Evolutionary conservation across 2,888 invertebrate species (phyloP), one percentile per base, ranked within the genome.

Genomic region (Dromius quadrimaculatus): DNA sequence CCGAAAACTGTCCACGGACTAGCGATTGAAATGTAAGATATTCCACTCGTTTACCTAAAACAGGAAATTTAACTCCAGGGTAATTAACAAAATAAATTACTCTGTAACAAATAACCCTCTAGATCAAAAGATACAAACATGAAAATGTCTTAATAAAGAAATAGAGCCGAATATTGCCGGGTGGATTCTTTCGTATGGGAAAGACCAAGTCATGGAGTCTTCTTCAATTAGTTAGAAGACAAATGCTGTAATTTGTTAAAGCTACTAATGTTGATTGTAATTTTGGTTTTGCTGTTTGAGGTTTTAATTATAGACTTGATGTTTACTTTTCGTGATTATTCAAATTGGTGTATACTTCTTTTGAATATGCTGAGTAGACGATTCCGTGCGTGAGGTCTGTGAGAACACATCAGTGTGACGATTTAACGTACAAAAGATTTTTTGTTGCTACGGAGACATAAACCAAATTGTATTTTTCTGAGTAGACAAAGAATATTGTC

Each of bases 1-100:
- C 41, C 15, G 41, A 41, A 41, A 41, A 41, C 41, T 41, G 41
- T 41, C 41, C 41, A 41, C 41, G 8, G 6, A 28, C 28, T 9
- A n/a, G 13, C 50, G 50, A 54, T 54, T 15, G 50, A 54, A 54
- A 54, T 23, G 9, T 17, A 28, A 32, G 50, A 54, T 54, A 54
- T 28, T 15, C 50, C 8, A 8, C 28, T 3, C 28, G 15, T 54
- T 54, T 54, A 54, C 50, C 50, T 54, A 54, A 54, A 54, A 54
- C 50, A 54, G 50, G 50, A 54, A 54, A 54, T 32, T 54, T 54
- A 41, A 41, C 41, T 28, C 13, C 17, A 9, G 28, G 50, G 50
- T 54, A 54, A 54, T 54, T 54, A 54, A 54, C 50, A 54, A 54
- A 54, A 54, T 54, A 54, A 54, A 54, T 54, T 54, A 54, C 50